Evolutionary conservation across 2,113 vertebrate genomes (phyloP), one percentile per base, ranked within the genome.

Genomic region (Puffinus mauretanicus): DNA sequence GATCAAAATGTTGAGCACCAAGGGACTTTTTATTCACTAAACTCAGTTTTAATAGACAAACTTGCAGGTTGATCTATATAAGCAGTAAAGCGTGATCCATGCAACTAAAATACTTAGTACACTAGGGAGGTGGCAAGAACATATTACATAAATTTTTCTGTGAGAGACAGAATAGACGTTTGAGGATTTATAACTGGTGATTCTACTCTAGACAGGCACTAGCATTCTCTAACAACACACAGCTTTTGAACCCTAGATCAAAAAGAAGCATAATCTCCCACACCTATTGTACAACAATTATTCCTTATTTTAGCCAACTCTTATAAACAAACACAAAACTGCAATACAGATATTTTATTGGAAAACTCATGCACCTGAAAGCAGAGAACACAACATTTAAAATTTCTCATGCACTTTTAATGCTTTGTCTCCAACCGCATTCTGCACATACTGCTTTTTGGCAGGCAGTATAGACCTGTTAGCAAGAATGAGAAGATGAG

Each of bases 21-120:
- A 79, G 34, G 36, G 88, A 89, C 20, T 72, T 91, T 76, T 70
- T 87, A 67, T 57, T 91, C 61, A 36, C 44, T 36, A 44, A 64
- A 57, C 10, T 82, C 34, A 54, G 46, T 92, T 95, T 92, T 80
- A 93, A 88, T 6, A 93, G 46, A 66, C 42, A 87, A 92, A 95
- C 67, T 80, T 81, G 36, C 52, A 67, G 65, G 52, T 24, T 85
- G 69, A 75, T 89, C 55, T 93, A n/a, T 40, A 47, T 55, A 91
- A 82, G 65, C 55, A 87, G 44, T 57, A 95, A 91, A 79, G 61
- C 10, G 2, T 61, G 47, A 84, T 69, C 52, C 61, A 52, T 29
- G 36, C 17, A 90, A 72, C 47, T 79, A 49, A 87, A 96, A 87
- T 76, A 95, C 76, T 87, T 65, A 91, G 58, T 61, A 91, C 36